A percentile compares a stretch with the other conserved stretches of the same genome.
These are phyloP conservation scores for Cotesia chilonis DNA, from an alignment of 1,140 invertebrate genomes.

Conservation along the genomic window DNA sequence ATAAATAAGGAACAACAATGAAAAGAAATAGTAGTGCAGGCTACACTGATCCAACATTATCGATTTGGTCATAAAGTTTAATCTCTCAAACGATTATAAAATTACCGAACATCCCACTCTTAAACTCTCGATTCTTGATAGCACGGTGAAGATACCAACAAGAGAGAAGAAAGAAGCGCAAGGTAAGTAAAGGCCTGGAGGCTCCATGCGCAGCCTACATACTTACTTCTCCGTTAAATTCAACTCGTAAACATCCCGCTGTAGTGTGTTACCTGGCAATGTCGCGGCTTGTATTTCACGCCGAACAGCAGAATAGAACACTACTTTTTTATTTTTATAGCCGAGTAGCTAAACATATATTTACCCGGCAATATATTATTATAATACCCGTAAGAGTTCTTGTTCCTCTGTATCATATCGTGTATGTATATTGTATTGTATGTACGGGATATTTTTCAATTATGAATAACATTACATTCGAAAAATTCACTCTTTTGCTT, in stretches of 20 bases:
- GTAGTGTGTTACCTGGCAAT: constrained; percentile 35
- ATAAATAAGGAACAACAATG: no score
- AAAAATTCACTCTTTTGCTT: no score
- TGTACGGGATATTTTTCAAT: no score
- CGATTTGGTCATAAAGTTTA: constrained; percentile 19
- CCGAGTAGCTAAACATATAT: background rate
- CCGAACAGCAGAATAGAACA: constrained; percentile 45
- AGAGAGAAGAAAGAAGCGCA: background rate
- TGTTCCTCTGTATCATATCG: background rate
- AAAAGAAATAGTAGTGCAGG: no score
- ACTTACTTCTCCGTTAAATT: constrained; percentile 37
- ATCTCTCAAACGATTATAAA: constrained; percentile 23
- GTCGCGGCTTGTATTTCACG: constrained; percentile 44
- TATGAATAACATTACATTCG: no score
- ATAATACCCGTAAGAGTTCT: no score
- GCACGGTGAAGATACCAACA: constrained; percentile 38
- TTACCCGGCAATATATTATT: background rate
- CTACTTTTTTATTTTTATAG: constrained; percentile 19
- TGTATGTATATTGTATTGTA: background rate
- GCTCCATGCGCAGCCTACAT: constrained; percentile 3
- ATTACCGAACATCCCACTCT: constrained; percentile 19
- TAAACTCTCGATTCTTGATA: no score
- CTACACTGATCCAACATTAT: background rate
- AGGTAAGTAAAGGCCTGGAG: no score
- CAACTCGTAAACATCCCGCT: constrained; percentile 44